Evolutionary conservation across 2,797 vertebrate species (phyloP).

Genomic region (Chaetophractus vellerosus): DNA sequence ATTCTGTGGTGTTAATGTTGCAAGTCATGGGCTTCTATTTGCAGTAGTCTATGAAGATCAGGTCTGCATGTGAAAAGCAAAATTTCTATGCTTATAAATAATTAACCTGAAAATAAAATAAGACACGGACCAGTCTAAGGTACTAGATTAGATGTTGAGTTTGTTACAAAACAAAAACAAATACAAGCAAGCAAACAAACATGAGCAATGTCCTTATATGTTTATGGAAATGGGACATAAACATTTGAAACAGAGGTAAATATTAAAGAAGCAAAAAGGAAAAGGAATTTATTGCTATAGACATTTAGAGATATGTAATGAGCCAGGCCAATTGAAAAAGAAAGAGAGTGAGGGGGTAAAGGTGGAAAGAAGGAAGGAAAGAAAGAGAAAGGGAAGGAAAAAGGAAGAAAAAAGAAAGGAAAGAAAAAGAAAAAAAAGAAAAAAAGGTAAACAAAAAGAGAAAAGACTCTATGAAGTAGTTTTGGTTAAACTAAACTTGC

Average conservation of each 20-base stretch:
- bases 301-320: not conserved
- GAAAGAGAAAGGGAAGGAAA: too few species aligned
- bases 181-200: not conserved
- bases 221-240: not conserved
- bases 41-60: not conserved
- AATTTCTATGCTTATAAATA: not conserved
- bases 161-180: not conserved
- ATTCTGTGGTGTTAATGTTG: not conserved
- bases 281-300: not conserved
- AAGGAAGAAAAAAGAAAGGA: not conserved
- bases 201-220: not conserved
- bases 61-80: not conserved
- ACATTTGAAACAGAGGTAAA: not conserved
- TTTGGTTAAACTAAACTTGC: not conserved
- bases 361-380: rapidly evolving
- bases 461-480: not conserved
- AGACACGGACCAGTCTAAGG: not conserved
- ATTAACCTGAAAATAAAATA: not conserved
- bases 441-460: not conserved
- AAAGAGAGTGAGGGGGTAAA: rapidly evolving
- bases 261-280: too few species aligned
- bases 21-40: conserved; percentile 36
- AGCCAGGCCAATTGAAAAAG: not conserved
- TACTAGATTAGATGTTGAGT: not conserved
- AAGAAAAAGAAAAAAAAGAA: not conserved